Conservation (phyloP, 2,888 invertebrate genomes). For the Glomeris marginata region DNA sequence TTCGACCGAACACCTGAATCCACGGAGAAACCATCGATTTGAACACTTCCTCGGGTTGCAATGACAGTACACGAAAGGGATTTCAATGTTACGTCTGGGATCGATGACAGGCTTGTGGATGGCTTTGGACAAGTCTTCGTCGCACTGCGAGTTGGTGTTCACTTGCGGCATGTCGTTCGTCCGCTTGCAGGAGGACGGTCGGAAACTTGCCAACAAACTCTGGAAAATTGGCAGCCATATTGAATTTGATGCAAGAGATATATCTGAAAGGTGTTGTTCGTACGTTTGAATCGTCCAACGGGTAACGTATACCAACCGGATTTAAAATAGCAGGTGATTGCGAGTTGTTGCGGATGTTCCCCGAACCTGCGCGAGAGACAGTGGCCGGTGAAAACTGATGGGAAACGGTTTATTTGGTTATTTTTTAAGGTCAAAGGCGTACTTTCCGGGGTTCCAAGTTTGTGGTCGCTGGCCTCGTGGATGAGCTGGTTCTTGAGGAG, state of each 20-base stretch:
- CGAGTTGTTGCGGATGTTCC: too few species aligned
- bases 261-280: too few species aligned
- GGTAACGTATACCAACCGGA: neutral
- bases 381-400: too few species aligned
- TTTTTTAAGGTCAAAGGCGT: neutral
- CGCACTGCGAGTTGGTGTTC: neutral
- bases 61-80: too few species aligned
- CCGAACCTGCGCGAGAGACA: neutral
- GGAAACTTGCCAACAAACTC: neutral
- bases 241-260: too few species aligned
- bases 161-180: slow-evolving; percentile 15
- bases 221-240: too few species aligned
- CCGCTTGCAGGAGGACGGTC: slow-evolving; percentile 9
- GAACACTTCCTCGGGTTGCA: too few species aligned
- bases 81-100: too few species aligned
- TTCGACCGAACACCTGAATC: neutral
- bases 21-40: neutral
- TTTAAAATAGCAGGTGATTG: neutral
- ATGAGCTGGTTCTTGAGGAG: slow-evolving; percentile 52
- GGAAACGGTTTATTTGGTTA: neutral
- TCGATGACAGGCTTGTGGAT: too few species aligned
- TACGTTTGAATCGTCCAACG: neutral
- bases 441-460: slow-evolving; percentile 5
- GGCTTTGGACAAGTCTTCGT: too few species aligned
- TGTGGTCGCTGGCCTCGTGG: slow-evolving; percentile 29